These are phyloP conservation scores for Pocillopora meandrina DNA, from an alignment of 92 coral and sea anemone species.

Conservation along the genomic window DNA sequence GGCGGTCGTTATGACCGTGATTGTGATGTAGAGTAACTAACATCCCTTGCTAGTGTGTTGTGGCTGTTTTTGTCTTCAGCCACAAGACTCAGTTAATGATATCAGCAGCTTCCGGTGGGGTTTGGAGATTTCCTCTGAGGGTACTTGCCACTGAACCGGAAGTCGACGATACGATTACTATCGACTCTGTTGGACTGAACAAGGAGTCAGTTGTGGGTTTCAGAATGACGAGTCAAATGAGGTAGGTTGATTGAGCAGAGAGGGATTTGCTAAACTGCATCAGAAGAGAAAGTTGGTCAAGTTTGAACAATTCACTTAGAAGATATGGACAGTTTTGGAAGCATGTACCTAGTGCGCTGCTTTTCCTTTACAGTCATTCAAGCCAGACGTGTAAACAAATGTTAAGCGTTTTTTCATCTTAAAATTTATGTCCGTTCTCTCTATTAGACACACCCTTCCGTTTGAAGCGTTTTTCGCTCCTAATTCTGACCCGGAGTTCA, in stretches of 20 bases:
- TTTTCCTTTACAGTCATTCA: no score
- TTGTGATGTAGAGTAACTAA: neutral
- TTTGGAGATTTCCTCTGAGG: slow-evolving; percentile 96
- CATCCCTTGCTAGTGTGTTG: neutral
- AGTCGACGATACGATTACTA: slow-evolving; percentile 90
- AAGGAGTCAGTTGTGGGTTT: slow-evolving; percentile 93
- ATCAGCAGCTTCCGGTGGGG: slow-evolving; percentile 95
- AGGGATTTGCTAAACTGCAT: neutral
- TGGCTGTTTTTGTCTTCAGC: slow-evolving; percentile 42
- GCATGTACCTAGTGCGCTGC: no score
- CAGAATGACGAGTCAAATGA: slow-evolving; percentile 90
- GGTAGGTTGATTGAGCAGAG: slow-evolving; percentile 44
- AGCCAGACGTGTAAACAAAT: no score
- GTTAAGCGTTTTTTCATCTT: no score
- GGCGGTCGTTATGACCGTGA: neutral
- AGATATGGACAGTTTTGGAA: no score
- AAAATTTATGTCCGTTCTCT: neutral
- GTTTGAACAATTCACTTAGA: no score
- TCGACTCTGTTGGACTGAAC: slow-evolving; percentile 94
- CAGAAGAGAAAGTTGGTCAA: neutral
- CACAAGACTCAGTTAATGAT: slow-evolving; percentile 87
- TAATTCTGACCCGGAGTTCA: slow-evolving; percentile 86
- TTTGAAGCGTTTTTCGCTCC: slow-evolving; percentile 88
- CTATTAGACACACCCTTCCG: slow-evolving; percentile 74
- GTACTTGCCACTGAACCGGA: slow-evolving; percentile 94